Conservation (phyloP, 2,888 invertebrate genomes). For the Acleris laterana region DNA sequence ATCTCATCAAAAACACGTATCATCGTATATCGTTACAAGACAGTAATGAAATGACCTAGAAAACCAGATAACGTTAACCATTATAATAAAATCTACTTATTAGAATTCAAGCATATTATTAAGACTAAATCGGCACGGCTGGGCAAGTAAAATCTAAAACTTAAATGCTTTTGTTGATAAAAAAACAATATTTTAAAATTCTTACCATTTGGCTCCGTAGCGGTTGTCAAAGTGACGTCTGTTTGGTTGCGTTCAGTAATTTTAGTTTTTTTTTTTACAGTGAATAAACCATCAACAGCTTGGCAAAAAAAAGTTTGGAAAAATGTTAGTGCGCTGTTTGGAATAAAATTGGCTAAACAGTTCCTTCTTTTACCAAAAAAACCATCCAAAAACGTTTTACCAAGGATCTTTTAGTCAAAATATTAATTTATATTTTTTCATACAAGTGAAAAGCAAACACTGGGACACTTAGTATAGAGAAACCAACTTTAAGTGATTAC, state of each 20-base stretch:
- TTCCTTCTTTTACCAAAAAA: too few species aligned
- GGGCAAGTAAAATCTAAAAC: neutral
- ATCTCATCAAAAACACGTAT: neutral
- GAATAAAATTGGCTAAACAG: too few species aligned
- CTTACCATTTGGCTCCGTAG: slow-evolving; percentile 37
- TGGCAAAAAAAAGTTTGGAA: neutral
- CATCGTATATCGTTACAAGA: neutral
- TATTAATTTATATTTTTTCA: too few species aligned
- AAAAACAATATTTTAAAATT: slow-evolving; percentile 29
- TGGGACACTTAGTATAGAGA: too few species aligned
- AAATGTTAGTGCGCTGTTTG: too few species aligned
- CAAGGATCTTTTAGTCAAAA: too few species aligned
- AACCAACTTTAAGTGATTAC: too few species aligned
- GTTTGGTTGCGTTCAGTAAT: slow-evolving; percentile 23
- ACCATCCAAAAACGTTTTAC: too few species aligned
- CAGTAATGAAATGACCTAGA: neutral
- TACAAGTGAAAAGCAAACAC: too few species aligned
- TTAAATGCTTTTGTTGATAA: neutral
- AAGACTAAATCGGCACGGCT: neutral
- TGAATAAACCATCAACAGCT: neutral
- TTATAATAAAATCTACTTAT: neutral
- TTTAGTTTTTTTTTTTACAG: neutral
- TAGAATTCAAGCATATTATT: neutral
- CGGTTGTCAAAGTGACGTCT: slow-evolving; percentile 31
- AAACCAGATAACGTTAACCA: neutral